These are phyloP conservation scores for Muschampia staudingeri DNA, from an alignment of 2,888 invertebrate species.

Conservation along the genomic window DNA sequence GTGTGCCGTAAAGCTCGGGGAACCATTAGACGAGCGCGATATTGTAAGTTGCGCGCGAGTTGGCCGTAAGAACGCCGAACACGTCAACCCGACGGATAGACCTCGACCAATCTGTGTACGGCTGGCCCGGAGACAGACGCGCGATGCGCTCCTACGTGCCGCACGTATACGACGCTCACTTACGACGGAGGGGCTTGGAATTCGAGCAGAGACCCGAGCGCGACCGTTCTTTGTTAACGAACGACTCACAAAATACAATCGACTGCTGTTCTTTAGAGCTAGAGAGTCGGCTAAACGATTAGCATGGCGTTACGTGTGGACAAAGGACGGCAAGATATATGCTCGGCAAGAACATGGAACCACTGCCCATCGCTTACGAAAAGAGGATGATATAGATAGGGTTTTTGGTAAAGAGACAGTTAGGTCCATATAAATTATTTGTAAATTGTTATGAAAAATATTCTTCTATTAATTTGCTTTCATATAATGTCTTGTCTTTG, in stretches of 20 bases:
- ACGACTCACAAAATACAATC: neutral
- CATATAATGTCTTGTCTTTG: no score
- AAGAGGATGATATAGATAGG: neutral
- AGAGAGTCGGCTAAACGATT: neutral
- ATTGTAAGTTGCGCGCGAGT: no score
- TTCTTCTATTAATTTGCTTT: no score
- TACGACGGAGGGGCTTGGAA: conserved; percentile 20
- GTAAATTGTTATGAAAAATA: neutral
- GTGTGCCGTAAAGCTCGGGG: neutral
- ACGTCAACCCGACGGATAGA: no score
- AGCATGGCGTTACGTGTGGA: neutral
- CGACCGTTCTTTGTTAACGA: conserved; percentile 1
- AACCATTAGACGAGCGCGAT: neutral
- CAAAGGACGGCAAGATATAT: conserved; percentile 21
- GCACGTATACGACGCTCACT: conserved; percentile 19
- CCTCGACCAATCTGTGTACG: no score
- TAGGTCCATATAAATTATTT: neutral
- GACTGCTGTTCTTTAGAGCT: neutral
- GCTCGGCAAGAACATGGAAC: conserved; percentile 2
- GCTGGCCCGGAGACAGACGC: neutral
- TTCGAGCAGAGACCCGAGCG: neutral
- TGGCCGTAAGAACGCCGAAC: no score
- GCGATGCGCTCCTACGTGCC: neutral
- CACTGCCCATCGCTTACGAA: neutral
- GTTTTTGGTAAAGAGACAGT: conserved; percentile 23